Conservation (phyloP, 1,140 invertebrate species). For the Leptinotarsa texana region DNA sequence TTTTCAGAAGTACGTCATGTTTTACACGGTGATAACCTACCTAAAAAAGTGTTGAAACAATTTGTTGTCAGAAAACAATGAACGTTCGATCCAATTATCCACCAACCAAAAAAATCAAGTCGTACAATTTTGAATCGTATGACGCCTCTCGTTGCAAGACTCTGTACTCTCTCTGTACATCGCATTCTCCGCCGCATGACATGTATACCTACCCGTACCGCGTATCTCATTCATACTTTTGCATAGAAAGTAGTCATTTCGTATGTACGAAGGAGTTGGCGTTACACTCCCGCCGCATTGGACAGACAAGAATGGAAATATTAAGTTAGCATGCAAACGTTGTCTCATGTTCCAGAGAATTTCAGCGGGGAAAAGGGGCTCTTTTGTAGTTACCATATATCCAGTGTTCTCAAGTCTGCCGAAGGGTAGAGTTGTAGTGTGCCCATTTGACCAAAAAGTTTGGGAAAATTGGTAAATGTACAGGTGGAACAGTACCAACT, state of each 20-base stretch:
- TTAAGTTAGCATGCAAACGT: conserved; percentile 57
- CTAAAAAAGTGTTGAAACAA: background rate
- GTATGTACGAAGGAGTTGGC: conserved; percentile 56
- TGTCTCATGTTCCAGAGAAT: conserved; percentile 62
- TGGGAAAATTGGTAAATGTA: background rate
- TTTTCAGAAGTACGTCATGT: too few species aligned
- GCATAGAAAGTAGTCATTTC: conserved; percentile 58
- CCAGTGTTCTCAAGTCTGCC: conserved; percentile 57
- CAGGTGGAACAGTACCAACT: background rate
- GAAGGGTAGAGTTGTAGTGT: conserved; percentile 47
- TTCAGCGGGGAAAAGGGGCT: conserved; percentile 56
- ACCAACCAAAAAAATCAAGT: too few species aligned
- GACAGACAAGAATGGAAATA: conserved; percentile 58
- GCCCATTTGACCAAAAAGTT: background rate
- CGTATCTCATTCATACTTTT: conserved; percentile 58
- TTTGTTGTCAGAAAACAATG: too few species aligned
- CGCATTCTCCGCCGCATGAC: background rate
- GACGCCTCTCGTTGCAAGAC: background rate
- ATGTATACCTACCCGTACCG: conserved; percentile 50
- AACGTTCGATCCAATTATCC: too few species aligned
- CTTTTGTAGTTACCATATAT: conserved; percentile 56
- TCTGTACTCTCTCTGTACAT: conserved; percentile 4
- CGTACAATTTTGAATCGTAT: too few species aligned
- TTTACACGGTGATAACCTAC: too few species aligned
- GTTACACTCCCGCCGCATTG: conserved; percentile 41